These are phyloP conservation scores for Byasa hedistus DNA, from an alignment of 2,888 invertebrate species.

Conservation along the genomic window DNA sequence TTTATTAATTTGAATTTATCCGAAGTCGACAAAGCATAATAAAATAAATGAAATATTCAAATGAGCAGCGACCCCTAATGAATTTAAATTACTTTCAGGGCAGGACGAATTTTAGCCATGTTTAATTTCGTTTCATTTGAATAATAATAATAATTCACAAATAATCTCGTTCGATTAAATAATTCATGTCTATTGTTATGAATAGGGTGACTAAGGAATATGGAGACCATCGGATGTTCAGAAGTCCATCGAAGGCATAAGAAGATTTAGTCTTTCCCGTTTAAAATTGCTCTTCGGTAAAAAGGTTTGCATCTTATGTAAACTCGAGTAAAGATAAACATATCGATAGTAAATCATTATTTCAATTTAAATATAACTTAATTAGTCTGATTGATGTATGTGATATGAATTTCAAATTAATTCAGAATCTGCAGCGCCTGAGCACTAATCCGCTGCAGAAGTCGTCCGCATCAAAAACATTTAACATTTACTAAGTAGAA, in stretches of 20 bases:
- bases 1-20: conserved; percentile 8
- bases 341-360: too few relatives aligned
- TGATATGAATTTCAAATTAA: too few relatives aligned
- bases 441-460: not conserved
- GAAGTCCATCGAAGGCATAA: not conserved
- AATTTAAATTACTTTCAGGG: conserved; percentile 24
- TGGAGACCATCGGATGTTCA: too few relatives aligned
- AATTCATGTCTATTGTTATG: conserved; percentile 1
- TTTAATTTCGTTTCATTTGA: conserved; percentile 26
- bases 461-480: not conserved
- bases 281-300: too few relatives aligned
- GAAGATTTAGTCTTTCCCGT: too few relatives aligned
- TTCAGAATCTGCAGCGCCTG: too few relatives aligned
- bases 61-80: conserved; percentile 19
- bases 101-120: conserved; percentile 22
- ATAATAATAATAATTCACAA: conserved; percentile 19
- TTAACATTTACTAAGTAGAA: not conserved
- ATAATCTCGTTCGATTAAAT: conserved; percentile 13
- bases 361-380: not conserved
- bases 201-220: not conserved
- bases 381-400: too few relatives aligned
- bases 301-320: too few relatives aligned
- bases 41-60: conserved; percentile 27
- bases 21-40: conserved; percentile 14
- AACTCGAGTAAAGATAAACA: too few relatives aligned